Conservation (phyloP, 2,888 invertebrate genomes). For the Campoplex capitator region DNA sequence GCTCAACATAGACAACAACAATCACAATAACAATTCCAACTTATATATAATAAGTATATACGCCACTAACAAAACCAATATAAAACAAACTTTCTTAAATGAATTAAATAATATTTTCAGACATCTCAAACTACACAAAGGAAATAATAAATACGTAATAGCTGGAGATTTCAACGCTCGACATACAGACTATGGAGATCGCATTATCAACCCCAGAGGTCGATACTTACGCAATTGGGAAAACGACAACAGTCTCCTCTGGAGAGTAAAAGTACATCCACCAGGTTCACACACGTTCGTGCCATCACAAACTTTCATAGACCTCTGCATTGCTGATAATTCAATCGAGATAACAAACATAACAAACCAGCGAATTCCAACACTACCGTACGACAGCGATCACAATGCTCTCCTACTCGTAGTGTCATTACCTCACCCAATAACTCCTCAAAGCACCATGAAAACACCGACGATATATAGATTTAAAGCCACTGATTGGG, state of each 20-base stretch:
- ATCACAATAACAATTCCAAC: constrained; percentile 40
- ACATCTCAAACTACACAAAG: constrained; percentile 16
- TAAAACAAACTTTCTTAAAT: constrained; percentile 20
- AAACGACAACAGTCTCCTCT: not conserved
- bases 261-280: not conserved
- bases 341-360: not conserved
- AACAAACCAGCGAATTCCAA: constrained; percentile 1
- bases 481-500: constrained; percentile 28
- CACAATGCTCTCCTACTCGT: constrained; percentile 35
- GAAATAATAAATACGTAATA: constrained; percentile 24
- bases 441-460: not conserved
- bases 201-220: no score
- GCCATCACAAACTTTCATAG: constrained; percentile 18
- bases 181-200: no score
- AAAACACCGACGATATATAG: constrained; percentile 1
- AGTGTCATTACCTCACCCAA: not conserved
- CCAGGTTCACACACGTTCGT: not conserved
- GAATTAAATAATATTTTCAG: constrained; percentile 16
- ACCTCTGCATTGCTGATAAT: constrained; percentile 39
- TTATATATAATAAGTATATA: constrained; percentile 64
- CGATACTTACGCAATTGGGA: constrained; percentile 37
- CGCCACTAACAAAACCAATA: constrained; percentile 36
- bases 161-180: not conserved
- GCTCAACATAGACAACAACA: constrained; percentile 26
- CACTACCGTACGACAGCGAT: constrained; percentile 51